These are phyloP conservation scores for Metalampra italica DNA, from an alignment of 2,888 invertebrate species.

Conservation along the genomic window DNA sequence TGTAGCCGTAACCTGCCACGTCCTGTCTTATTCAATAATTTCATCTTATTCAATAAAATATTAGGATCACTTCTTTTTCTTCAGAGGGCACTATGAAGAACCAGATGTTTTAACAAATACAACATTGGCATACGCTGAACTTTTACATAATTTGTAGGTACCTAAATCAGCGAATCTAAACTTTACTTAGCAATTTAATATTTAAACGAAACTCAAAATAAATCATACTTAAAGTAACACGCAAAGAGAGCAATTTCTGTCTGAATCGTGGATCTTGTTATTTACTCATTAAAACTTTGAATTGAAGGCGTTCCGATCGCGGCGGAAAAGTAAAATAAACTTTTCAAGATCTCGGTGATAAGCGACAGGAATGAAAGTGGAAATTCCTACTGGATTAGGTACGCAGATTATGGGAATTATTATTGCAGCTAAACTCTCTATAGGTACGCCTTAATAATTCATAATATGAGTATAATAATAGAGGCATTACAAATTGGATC, in stretches of 20 bases:
- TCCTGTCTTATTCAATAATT: no score
- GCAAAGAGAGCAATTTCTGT: constrained; percentile 52
- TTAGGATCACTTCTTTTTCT: no score
- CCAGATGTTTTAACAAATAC: no score
- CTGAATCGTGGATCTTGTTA: constrained; percentile 53
- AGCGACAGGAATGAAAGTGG: not conserved
- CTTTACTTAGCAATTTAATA: constrained; percentile 4
- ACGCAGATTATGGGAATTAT: no score
- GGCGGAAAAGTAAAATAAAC: constrained; percentile 33
- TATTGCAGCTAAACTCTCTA: no score
- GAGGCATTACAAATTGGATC: no score
- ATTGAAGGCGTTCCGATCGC: constrained; percentile 17
- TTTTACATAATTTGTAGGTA: not conserved
- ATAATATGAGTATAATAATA: no score
- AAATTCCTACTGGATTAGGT: not conserved
- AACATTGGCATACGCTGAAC: not conserved
- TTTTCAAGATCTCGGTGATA: constrained; percentile 9
- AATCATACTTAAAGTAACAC: constrained; percentile 24
- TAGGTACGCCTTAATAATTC: no score
- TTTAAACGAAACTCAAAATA: constrained; percentile 17
- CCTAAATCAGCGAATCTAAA: constrained; percentile 2
- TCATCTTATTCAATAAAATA: no score
- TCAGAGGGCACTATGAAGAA: no score
- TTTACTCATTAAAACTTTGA: constrained; percentile 35
- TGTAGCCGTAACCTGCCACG: no score